Evolutionary conservation across 2,888 invertebrate species (phyloP).

Genomic region (Leptura quadrifasciata): DNA sequence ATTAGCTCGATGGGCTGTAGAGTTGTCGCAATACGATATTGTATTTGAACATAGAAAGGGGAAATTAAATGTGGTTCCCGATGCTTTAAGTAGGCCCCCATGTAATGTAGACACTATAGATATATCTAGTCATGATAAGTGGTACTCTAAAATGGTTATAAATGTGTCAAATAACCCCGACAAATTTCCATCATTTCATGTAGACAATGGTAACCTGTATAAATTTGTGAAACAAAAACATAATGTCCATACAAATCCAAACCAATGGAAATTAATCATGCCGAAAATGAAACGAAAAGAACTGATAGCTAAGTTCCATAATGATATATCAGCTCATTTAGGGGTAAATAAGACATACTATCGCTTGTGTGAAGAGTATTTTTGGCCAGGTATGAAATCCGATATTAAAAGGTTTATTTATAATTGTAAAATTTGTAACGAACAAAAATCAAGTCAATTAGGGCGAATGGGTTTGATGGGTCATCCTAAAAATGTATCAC

Average conservation of each 20-base stretch:
- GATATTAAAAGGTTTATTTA: neutral
- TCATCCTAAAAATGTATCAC: neutral
- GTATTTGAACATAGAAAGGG: no score
- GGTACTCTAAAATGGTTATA: neutral
- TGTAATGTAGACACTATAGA: neutral
- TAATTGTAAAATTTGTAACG: neutral
- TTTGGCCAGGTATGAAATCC: neutral
- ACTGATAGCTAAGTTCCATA: neutral
- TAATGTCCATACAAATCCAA: neutral
- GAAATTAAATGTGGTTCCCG: neutral
- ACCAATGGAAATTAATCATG: neutral
- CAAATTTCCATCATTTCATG: neutral
- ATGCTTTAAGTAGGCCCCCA: neutral
- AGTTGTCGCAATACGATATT: neutral
- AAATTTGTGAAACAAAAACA: neutral
- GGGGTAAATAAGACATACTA: neutral
- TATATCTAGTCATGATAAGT: neutral
- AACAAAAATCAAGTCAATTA: conserved; percentile 24
- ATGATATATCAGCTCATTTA: neutral
- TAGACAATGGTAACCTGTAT: neutral
- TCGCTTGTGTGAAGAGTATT: neutral
- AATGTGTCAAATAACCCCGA: neutral
- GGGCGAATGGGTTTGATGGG: neutral
- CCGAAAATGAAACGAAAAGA: neutral
- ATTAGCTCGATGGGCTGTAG: conserved; percentile 55